These are phyloP conservation scores for Agrochola litura DNA, from an alignment of 2,888 invertebrate species.

Conservation along the genomic window DNA sequence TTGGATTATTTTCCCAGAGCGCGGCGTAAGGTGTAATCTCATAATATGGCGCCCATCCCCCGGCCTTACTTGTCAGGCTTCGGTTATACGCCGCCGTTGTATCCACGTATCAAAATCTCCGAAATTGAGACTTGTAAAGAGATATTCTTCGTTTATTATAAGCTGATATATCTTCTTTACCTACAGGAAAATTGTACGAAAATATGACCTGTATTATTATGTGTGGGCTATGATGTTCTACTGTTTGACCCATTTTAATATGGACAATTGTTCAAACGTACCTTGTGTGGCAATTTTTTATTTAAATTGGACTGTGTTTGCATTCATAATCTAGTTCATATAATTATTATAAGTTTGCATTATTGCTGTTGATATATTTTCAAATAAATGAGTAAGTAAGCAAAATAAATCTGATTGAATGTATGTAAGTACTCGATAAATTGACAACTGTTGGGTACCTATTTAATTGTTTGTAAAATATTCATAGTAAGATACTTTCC, in stretches of 20 bases:
- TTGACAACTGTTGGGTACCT: background rate
- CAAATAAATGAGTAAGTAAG: background rate
- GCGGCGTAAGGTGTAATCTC: slow-evolving; percentile 68
- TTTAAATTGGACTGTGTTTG: background rate
- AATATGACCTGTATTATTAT: background rate
- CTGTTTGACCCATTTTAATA: background rate
- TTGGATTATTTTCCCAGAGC: slow-evolving; percentile 57
- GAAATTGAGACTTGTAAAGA: slow-evolving; percentile 42
- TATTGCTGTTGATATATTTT: background rate
- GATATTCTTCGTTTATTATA: slow-evolving; percentile 18
- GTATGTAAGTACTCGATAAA: background rate
- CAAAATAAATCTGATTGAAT: background rate
- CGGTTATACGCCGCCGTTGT: slow-evolving; percentile 54
- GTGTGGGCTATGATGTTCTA: background rate
- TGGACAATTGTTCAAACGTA: background rate
- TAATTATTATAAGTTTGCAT: background rate
- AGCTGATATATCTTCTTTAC: too few relatives aligned
- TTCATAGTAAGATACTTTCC: too few relatives aligned
- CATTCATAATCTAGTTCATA: slow-evolving; percentile 2
- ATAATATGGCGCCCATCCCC: slow-evolving; percentile 61
- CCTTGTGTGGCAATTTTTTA: background rate
- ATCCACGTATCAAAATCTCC: slow-evolving; percentile 58
- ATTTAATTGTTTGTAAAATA: background rate
- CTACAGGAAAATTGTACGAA: background rate
- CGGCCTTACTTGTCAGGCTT: slow-evolving; percentile 68